Conservation (phyloP, 2,888 invertebrate species). For the Odontocolon sp. region DNA sequence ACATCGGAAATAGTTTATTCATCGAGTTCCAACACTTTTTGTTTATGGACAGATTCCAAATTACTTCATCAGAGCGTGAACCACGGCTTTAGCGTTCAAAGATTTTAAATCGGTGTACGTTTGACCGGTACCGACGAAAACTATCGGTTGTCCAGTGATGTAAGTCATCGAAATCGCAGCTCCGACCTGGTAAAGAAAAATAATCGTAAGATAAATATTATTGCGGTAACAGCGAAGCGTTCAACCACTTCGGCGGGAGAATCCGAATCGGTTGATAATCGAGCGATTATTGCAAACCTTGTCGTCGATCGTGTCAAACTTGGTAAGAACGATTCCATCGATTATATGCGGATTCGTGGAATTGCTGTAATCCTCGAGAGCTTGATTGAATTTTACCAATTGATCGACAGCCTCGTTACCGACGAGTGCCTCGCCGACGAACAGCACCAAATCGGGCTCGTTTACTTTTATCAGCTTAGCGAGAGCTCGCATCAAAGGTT, state of each 20-base stretch:
- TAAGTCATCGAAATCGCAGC: slow-evolving; percentile 99
- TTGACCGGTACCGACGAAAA: slow-evolving; percentile 99
- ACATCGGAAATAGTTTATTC: slow-evolving; percentile 35
- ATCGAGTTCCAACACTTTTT: slow-evolving; percentile 3
- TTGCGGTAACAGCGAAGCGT: too few relatives aligned
- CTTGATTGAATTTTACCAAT: slow-evolving; percentile 98
- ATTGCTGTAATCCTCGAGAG: slow-evolving; percentile 94
- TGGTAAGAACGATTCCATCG: slow-evolving; percentile 99
- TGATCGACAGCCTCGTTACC: slow-evolving; percentile 99
- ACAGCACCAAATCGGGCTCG: slow-evolving; percentile 98
- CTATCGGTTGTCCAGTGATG: slow-evolving; percentile 99
- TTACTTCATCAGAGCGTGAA: slow-evolving; percentile 96
- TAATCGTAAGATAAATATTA: too few relatives aligned
- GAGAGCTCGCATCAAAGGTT: slow-evolving; percentile 98
- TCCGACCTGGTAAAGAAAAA: slow-evolving; percentile 85
- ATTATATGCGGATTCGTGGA: slow-evolving; percentile 93
- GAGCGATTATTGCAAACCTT: slow-evolving; percentile 86
- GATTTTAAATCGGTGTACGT: slow-evolving; percentile 99
- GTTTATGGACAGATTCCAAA: slow-evolving; percentile 66
- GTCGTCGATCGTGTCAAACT: slow-evolving; percentile 99
- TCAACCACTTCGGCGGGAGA: too few relatives aligned
- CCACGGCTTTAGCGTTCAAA: slow-evolving; percentile 97
- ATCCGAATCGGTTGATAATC: too few relatives aligned
- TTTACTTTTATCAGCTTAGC: slow-evolving; percentile 99
- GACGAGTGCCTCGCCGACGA: slow-evolving; percentile 99